Base-by-base conservation (phyloP, 2,888 invertebrate species). In the Ptychoptera contaminata region DNA sequence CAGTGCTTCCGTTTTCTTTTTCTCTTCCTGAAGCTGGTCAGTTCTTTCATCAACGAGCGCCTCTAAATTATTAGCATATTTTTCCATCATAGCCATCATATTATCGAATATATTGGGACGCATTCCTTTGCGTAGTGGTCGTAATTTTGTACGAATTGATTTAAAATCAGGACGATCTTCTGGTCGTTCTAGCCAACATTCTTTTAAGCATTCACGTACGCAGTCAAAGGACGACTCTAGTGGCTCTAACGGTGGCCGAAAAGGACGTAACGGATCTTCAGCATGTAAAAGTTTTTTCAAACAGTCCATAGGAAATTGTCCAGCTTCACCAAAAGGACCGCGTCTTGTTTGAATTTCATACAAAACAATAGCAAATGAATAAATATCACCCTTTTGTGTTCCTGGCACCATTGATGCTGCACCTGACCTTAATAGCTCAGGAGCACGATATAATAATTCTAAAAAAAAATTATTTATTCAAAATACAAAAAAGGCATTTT, bases 11-110 rank as follows among this genome's bases (percentile, higher is more conserved):
- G 92, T 94, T 72, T 93, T 94, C 68, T 91, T 90, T 65, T 94
- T 94, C 68, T 96, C 96, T 62, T 92, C 91, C 54, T 86, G 84
- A 46, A 96, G 67, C 61, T 91, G 90, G 62, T 90, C 87, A 0
- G 93, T 94, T 47, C 93, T 72, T 61, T 94, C 93, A 58, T 92
- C 91, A 1, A 96, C 94, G 2, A 94, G 69, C 0, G 79, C 87
- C 64, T 96, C 94, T 54, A 96, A 71, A 65, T 94, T 94, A 57
- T 86, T 92, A 10, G 93, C 91, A 59, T 96, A 94, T 59, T 92
- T 91, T 63, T 94, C 94, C 91, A 96, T 91, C 78, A 94, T 91
- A 0, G 86, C 84, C 74, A 94, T 87, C 91, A 96, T 93, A 60
- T 94, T 94, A 65, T 96, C 96, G 56, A 94, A 88, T 55, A 96